Conservation (phyloP, 2,888 invertebrate species). For the Rhynchonema sp. region DNA sequence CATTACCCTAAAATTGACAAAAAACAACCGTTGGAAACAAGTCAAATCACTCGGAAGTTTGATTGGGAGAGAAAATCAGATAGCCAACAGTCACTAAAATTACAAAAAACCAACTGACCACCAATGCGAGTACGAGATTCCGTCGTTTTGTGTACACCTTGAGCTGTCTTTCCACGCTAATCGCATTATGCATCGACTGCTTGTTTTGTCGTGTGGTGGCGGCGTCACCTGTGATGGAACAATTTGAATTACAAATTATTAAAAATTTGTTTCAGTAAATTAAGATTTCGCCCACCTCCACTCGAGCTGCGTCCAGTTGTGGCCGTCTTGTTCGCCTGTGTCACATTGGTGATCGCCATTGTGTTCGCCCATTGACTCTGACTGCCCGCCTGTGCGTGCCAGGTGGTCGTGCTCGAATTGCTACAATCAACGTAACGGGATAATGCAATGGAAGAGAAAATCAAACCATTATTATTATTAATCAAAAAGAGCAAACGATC, state of each 20-base stretch:
- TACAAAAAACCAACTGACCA: not conserved
- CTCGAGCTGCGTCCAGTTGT: too few relatives aligned
- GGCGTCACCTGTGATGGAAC: not conserved
- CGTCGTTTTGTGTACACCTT: slow-evolving; percentile 72
- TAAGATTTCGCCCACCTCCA: too few relatives aligned
- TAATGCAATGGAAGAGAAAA: too few relatives aligned
- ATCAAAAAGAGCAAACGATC: too few relatives aligned
- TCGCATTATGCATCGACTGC: too few relatives aligned
- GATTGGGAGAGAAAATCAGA: too few relatives aligned
- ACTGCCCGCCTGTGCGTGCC: not conserved
- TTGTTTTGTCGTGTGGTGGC: slow-evolving; percentile 7
- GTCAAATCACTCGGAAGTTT: too few relatives aligned
- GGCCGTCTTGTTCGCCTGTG: not conserved
- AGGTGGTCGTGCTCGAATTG: slow-evolving; percentile 9
- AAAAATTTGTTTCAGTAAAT: too few relatives aligned
- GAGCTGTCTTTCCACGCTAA: slow-evolving; percentile 16
- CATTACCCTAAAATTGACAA: slow-evolving; percentile 43
- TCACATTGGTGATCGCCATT: slow-evolving; percentile 10
- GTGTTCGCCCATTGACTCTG: slow-evolving; percentile 16
- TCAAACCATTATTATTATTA: too few relatives aligned
- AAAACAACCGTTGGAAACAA: not conserved
- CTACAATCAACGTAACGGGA: too few relatives aligned
- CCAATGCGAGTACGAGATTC: slow-evolving; percentile 64
- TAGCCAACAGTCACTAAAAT: not conserved
- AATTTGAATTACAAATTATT: not conserved